Evolutionary conservation across 2,888 invertebrate genomes (phyloP), one percentile per base, ranked within the genome.

Genomic region (Lycia hirtaria): DNA sequence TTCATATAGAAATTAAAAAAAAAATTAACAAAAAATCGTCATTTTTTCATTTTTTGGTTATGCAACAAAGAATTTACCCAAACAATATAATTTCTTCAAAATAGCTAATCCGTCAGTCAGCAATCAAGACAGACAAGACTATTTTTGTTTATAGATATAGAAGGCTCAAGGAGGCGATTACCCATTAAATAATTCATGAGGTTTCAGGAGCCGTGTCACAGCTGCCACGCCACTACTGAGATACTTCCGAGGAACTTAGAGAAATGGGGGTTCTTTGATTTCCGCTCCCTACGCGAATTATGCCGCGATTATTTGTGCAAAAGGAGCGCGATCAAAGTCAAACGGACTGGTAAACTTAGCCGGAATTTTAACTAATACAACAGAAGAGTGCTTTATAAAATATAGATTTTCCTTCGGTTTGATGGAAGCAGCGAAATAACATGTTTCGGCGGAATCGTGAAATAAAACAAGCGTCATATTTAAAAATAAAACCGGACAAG

Each of bases 141-240:
- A 19, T 19, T 37, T n/a, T 37, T 37, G 37, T 37, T 37, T 19
- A 37, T 15, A 33, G 33, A 33, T 37, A 30, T 12, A 17, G 37
- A 19, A 40, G 22, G 87, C 81, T 80, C 78, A 80, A 80, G 68
- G 75, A 79, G 82, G 76, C 76, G 76, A 76, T 75, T 79, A 73
- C 76, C 74, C 78, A 72, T 75, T 88, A 80, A 85, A 88, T 89
- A 85, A 88, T 89, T 88, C 83, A 89, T 88, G 76, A 85, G 70
- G 70, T 73, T 72, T 78, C 72, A 72, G 76, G 77, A 59, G 59
- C 76, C 72, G 78, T 77, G 78, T 79, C 81, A 74, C 83, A 85
- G 82, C 79, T 83, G 83, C 73, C 76, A 73, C 66, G 83, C 73
- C 76, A 73, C 66, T 70, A 71, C 69, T 64, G 62, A 59, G 67